Evolutionary conservation across 2,888 invertebrate genomes (phyloP).

Genomic region (Caenorhabditis sp.): DNA sequence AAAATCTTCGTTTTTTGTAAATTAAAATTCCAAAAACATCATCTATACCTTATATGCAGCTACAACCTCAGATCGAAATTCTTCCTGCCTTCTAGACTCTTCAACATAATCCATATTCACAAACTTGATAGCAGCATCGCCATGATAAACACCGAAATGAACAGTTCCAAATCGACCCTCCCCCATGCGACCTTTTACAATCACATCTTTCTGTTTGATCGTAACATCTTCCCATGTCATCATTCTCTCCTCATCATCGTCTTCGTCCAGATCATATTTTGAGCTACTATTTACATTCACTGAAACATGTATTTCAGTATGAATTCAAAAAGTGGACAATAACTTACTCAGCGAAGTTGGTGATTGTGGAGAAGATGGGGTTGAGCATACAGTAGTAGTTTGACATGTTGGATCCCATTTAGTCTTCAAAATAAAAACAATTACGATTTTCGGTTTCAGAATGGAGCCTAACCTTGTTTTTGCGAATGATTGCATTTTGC

Average conservation of each 20-base stretch:
- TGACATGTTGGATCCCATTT: conserved; percentile 7
- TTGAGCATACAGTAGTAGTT: neutral
- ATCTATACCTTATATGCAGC: conserved; percentile 84
- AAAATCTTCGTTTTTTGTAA: conserved; percentile 75
- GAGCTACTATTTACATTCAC: conserved; percentile 16
- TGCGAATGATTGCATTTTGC: conserved; percentile 18
- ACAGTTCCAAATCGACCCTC: conserved; percentile 34
- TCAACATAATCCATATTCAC: conserved; percentile 86
- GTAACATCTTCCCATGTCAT: conserved; percentile 36
- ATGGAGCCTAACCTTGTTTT: conserved; percentile 13
- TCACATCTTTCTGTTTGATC: conserved; percentile 22
- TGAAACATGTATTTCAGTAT: neutral
- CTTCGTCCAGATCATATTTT: conserved; percentile 2
- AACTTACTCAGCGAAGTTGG: conserved; percentile 15
- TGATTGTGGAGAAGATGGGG: conserved; percentile 12
- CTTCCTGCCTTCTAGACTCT: conserved; percentile 83
- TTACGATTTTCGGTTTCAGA: neutral
- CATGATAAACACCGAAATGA: conserved; percentile 70
- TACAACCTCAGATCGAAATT: conserved; percentile 88
- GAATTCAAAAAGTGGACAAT: neutral
- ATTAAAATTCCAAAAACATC: too few relatives aligned
- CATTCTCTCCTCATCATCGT: conserved; percentile 3
- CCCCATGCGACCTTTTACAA: conserved; percentile 14
- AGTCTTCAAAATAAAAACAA: neutral
- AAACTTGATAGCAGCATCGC: conserved; percentile 92